A percentile compares a stretch with the other conserved stretches of the same genome.
phyloP scores from a whole-genome alignment of 2,888 invertebrate species.

The Drosophila falleni region DNA sequence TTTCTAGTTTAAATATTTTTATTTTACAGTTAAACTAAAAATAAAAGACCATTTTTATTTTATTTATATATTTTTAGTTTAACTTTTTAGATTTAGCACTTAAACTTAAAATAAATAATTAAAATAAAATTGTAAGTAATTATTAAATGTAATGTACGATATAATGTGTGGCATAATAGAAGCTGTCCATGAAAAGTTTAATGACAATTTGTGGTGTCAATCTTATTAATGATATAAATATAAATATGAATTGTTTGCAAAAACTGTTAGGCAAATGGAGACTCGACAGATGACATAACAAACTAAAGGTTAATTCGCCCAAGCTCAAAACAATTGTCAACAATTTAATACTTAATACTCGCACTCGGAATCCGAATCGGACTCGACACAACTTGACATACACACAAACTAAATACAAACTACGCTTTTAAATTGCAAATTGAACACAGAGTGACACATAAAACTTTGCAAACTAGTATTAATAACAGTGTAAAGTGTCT shows the following conservation, averaged over 20 bases:
- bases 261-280: conserved; percentile 33
- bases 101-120: too few species aligned
- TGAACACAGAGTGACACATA: conserved; percentile 56
- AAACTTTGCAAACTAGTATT: conserved; percentile 51
- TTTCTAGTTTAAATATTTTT: background rate
- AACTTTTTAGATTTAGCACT: too few species aligned
- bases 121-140: too few species aligned
- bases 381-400: conserved; percentile 8
- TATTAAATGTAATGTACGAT: background rate
- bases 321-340: conserved; percentile 80
- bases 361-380: background rate
- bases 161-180: background rate
- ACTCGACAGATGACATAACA: conserved; percentile 66
- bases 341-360: conserved; percentile 70
- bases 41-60: too few species aligned
- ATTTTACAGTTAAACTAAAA: too few species aligned
- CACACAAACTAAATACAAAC: conserved; percentile 27
- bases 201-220: background rate
- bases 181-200: background rate
- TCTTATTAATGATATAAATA: conserved; percentile 1
- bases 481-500: conserved; percentile 57
- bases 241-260: background rate
- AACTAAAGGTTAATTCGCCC: conserved; percentile 76
- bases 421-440: conserved; percentile 63
- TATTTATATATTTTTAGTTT: too few species aligned